Base-by-base conservation (phyloP, 2,797 vertebrate genomes). In the Cossypha niveicapilla region DNA sequence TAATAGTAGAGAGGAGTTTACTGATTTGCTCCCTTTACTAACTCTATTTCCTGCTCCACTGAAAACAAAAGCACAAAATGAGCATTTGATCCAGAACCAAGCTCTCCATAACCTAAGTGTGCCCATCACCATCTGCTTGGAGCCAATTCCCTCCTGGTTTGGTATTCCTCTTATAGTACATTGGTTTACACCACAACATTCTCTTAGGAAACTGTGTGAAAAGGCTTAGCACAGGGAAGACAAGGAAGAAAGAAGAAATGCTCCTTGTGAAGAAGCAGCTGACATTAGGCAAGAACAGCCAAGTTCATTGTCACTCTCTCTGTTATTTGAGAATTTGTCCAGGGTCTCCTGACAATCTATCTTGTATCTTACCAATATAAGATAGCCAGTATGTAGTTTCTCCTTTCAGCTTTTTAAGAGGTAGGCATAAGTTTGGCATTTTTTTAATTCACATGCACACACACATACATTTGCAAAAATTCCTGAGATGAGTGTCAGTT, bases 181-280 rank as follows among this genome's bases (percentile, higher is more conserved):
- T 41, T 27, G 53, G 32, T 30, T 39, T 50, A 28, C 7, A 58
- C 9, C 23, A 17, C 0, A 0, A 10, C 3, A 3, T 8, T n/a
- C 70, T 41, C 27, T 9, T 24, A 30, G 56, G 42, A 34, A 61
- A n/a, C 44, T 58, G 27, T 24, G 7, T 45, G 32, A 58, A 88
- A 66, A 50, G 19, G 15, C 15, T 84, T 18, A 71, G 44, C 9
- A 11, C 1, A 3, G 53, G 28, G 13, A 62, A 74, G 8, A 17
- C 37, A 28, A 71, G 13, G 23, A 7, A 87, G 62, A 67, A 93
- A 11, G 25, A 60, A 39, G 30, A 87, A 66, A 45, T n/a, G 30
- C 13, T 62, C 24, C 45, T 61, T 48, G 34, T 13, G 57, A 32
- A 61, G 28, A 65, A 72, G 41, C 1, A 53, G 47, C 7, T 66